Base-by-base conservation (phyloP, 30 jellyfish, hydroid and myxozoan species). In the Aurelia sp. region DNA sequence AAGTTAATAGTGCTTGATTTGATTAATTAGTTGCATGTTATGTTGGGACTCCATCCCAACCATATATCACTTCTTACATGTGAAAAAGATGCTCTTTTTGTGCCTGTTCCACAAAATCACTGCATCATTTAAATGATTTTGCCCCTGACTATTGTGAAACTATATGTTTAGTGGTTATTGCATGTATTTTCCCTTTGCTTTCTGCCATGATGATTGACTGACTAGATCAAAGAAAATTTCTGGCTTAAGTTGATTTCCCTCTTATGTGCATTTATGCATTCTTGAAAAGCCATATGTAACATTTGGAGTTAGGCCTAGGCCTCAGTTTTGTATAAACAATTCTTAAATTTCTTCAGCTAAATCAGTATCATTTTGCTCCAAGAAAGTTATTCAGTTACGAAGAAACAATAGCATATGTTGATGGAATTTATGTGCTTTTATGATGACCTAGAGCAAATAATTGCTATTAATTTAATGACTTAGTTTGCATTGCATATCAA, bases 11-110 rank as follows among this genome's bases (percentile, higher is more conserved):
- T n/a, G n/a, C n/a, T 57, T 57, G 67, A 19, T 57, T 57, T 57
- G 8, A 57, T 57, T 57, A 2, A 57, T 7, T 7, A 19, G 7
- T 57, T 57, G 67, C 67, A n/a, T n/a, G n/a, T n/a, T n/a, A 3
- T 19, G 67, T 57, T 57, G 67, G 67, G 67, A 57, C 24, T 57
- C 67, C 67, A 57, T 57, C 67, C 67, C 3, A 57, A 57, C 67
- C 24, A 57, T 57, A n/a, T n/a, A 57, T 57, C 24, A 57, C 24
- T 57, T 57, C 67, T 9, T 2, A 57, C 8, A 57, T 57, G 67
- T 57, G 8, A 57, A 57, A 3, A 57, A 57, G 4, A 57, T 57
- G 67, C 67, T 7, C 4, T 2, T 57, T 57, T 57, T 57, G 8
- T 57, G 67, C 67, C 8, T 57, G 4, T 57, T 9, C 8, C 4